Conservation (phyloP, 2,113 vertebrate genomes). For the Siphamia tubifer region DNA sequence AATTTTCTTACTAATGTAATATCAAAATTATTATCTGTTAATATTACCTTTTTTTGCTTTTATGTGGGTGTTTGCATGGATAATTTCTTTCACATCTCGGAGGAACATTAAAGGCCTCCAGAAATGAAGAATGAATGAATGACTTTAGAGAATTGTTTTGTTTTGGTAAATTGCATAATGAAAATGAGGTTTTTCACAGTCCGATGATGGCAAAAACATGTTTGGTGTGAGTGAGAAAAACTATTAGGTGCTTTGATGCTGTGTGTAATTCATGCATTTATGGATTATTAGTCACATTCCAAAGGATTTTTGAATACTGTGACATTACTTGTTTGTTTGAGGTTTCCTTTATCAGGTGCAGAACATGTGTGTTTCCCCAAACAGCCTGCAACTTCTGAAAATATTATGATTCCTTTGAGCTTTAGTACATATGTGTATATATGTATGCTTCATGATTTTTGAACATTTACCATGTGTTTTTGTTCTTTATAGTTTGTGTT, state of each 20-base stretch:
- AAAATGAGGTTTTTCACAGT: slow-evolving; percentile 24
- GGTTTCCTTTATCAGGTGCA: neutral
- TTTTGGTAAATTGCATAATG: slow-evolving; percentile 44
- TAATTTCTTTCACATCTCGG: neutral
- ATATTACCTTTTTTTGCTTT: neutral
- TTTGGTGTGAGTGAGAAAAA: neutral
- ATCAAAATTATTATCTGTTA: slow-evolving; percentile 1
- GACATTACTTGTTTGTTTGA: neutral
- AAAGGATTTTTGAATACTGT: neutral
- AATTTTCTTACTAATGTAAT: too few relatives aligned
- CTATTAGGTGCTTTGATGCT: slow-evolving; percentile 38
- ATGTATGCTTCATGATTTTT: neutral
- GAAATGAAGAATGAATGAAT: slow-evolving; percentile 11
- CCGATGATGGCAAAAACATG: neutral
- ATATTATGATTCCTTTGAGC: too few relatives aligned
- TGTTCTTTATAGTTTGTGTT: slow-evolving; percentile 89
- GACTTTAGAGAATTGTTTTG: slow-evolving; percentile 18
- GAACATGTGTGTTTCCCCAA: neutral
- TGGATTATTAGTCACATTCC: slow-evolving; percentile 3
- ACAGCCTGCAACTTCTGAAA: neutral
- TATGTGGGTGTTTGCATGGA: neutral
- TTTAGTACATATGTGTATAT: neutral
- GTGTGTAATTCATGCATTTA: slow-evolving; percentile 1
- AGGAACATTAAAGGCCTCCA: slow-evolving; percentile 46
- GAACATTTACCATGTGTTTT: neutral